Evolutionary conservation across 92 coral and sea anemone genomes (phyloP), one percentile per base, ranked within the genome.

Genomic region (Phymanthus crucifer): DNA sequence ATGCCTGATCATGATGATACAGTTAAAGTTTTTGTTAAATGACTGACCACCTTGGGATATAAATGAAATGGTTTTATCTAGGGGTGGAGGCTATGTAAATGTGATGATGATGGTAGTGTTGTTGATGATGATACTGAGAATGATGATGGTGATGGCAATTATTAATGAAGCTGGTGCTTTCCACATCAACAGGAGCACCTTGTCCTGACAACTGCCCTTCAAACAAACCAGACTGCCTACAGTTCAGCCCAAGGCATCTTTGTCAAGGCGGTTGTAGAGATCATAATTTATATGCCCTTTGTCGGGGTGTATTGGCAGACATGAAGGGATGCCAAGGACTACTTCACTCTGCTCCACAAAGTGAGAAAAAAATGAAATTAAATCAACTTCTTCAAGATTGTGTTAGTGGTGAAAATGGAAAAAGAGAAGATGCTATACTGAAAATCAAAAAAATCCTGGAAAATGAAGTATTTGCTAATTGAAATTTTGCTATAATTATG

Each of bases 241-340:
- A 87, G 13, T 87, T 80, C 73, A 66, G 67, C 50, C 98, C 97
- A 2, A 72, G 45, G n/a, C 93, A 92, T 14, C 79, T 94, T 35
- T 94, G 98, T 75, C 32, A 77, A 38, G 98, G 98, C 12, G 47
- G 69, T 10, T 77, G 84, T 27, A 81, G 92, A 40, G 98, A 94
- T 82, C 94, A 92, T 50, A 94, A 94, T 69, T 92, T 87, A 47
- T 89, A 92, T 38, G 97, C 91, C 10, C 80, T 94, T 32, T 94
- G 98, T 73, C 88, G 89, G 34, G 90, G 92, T 70, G 57, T 92
- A 24, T 84, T 94, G 33, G 89, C 91, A 23, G 94, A 83, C 40
- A 57, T 67, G 26, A 85, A 86, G 19, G 75, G 81, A 56, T 40
- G 80, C 2, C 66, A 71, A 29, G 98, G 98, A 27, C 78, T 94